Evolutionary conservation across 2,113 vertebrate species (phyloP).

Genomic region (Lasiurus borealis): DNA sequence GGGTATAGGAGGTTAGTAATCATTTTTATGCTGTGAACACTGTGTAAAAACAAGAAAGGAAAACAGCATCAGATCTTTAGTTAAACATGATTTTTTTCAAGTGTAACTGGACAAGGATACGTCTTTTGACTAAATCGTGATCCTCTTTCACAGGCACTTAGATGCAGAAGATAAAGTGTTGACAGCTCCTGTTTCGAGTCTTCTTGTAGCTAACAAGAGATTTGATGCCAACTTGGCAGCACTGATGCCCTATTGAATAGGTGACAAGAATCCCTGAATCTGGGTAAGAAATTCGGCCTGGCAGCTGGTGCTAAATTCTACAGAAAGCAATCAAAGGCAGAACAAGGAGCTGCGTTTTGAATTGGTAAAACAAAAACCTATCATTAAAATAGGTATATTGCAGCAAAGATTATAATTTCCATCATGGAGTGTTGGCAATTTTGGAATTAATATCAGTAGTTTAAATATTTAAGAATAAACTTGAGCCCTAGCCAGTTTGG

Average conservation of each 20-base stretch:
- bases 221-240: slow-evolving; percentile 82
- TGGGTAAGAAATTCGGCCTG: slow-evolving; percentile 79
- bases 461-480: slow-evolving; percentile 1
- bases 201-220: slow-evolving; percentile 84
- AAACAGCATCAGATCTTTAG: slow-evolving; percentile 63
- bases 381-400: slow-evolving; percentile 41
- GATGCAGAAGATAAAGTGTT: slow-evolving; percentile 83
- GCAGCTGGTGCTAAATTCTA: slow-evolving; percentile 75
- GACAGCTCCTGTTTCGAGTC: slow-evolving; percentile 86
- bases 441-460: not conserved
- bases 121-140: slow-evolving; percentile 83
- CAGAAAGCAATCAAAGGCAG: slow-evolving; percentile 64
- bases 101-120: slow-evolving; percentile 73
- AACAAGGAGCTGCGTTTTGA: slow-evolving; percentile 55
- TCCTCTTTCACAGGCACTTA: slow-evolving; percentile 83
- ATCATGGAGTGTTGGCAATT: not conserved
- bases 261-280: slow-evolving; percentile 76
- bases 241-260: slow-evolving; percentile 76
- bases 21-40: slow-evolving; percentile 53
- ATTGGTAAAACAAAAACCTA: slow-evolving; percentile 49
- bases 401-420: not conserved
- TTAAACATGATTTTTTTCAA: slow-evolving; percentile 77
- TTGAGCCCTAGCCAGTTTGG: not conserved
- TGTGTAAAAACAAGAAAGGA: slow-evolving; percentile 57
- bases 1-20: not conserved